phyloP scores from a whole-genome alignment of 2,113 vertebrate genomes.

The Boulengeromyrus knoepffleri region DNA sequence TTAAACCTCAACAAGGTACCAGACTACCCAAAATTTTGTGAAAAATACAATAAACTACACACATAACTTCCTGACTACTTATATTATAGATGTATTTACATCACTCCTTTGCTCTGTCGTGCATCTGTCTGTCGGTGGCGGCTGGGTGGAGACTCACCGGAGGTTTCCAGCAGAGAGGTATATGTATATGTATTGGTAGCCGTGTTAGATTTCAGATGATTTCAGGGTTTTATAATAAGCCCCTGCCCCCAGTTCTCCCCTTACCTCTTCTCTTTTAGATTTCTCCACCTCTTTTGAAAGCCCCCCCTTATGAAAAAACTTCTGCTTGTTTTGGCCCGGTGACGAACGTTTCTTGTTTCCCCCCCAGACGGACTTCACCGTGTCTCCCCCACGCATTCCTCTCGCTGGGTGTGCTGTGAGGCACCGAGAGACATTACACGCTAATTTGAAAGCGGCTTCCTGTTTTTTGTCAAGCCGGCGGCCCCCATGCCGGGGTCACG shows the following conservation, averaged over 20 bases:
- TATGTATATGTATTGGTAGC: slow-evolving; percentile 32
- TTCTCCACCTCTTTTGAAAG: slow-evolving; percentile 32
- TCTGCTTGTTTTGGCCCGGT: slow-evolving; percentile 34
- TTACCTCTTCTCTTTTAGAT: slow-evolving; percentile 29
- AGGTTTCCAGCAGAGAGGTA: slow-evolving; percentile 32
- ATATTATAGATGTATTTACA: not conserved
- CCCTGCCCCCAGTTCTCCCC: slow-evolving; percentile 12
- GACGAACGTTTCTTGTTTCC: slow-evolving; percentile 30
- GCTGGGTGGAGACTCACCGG: slow-evolving; percentile 1
- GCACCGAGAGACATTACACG: not conserved
- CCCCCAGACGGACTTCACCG: slow-evolving; percentile 3
- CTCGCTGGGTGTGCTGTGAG: not conserved
- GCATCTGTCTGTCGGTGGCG: not conserved
- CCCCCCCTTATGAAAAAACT: slow-evolving; percentile 37
- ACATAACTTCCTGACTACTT: not conserved
- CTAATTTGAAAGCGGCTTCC: not conserved
- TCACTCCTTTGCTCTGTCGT: not conserved
- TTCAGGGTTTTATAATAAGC: slow-evolving; percentile 37
- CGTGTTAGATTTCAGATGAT: slow-evolving; percentile 47
- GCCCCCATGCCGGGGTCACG: not conserved
- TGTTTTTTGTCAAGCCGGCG: not conserved
- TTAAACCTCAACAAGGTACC: not conserved
- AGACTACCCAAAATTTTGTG: not conserved
- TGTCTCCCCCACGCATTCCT: not conserved
- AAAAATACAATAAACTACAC: not conserved